Evolutionary conservation across 1,140 invertebrate genomes (phyloP).

Genomic region (Elymnias hypermnestra): DNA sequence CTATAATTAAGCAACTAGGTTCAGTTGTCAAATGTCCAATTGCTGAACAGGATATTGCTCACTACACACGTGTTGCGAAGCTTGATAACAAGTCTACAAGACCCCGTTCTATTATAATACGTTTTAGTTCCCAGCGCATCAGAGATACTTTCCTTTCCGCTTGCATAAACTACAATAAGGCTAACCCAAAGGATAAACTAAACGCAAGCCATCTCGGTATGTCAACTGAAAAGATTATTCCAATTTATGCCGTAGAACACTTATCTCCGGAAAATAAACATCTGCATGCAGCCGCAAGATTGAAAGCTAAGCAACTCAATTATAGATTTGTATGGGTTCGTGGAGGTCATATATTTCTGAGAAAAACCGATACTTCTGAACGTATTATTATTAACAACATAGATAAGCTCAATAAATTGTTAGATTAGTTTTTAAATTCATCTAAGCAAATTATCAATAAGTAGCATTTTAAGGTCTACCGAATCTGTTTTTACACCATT

Average conservation of each 20-base stretch:
- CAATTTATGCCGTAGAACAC: no score
- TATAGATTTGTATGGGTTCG: constrained; percentile 10
- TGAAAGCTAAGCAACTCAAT: constrained; percentile 5
- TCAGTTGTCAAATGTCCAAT: constrained; percentile 3
- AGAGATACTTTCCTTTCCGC: constrained; percentile 7
- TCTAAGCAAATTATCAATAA: neutral
- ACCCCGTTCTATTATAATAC: constrained; percentile 9
- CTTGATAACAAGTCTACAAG: constrained; percentile 8
- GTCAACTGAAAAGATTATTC: neutral
- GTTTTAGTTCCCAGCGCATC: constrained; percentile 4
- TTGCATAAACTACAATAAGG: constrained; percentile 12
- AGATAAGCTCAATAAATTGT: constrained; percentile 8
- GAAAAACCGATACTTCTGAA: constrained; percentile 10
- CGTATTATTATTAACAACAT: constrained; percentile 8
- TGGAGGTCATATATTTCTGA: constrained; percentile 6
- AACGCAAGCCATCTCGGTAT: constrained; percentile 4
- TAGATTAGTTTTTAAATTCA: neutral
- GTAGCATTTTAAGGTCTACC: neutral
- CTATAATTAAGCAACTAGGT: neutral
- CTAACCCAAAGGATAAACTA: constrained; percentile 8
- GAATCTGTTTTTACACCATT: neutral
- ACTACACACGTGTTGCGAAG: constrained; percentile 6
- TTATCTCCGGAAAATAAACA: constrained; percentile 9
- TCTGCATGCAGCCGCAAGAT: constrained; percentile 4
- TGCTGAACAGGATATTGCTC: constrained; percentile 1